Base-by-base conservation (phyloP, 2,113 vertebrate genomes). In the Mesembrinibis cayennensis region DNA sequence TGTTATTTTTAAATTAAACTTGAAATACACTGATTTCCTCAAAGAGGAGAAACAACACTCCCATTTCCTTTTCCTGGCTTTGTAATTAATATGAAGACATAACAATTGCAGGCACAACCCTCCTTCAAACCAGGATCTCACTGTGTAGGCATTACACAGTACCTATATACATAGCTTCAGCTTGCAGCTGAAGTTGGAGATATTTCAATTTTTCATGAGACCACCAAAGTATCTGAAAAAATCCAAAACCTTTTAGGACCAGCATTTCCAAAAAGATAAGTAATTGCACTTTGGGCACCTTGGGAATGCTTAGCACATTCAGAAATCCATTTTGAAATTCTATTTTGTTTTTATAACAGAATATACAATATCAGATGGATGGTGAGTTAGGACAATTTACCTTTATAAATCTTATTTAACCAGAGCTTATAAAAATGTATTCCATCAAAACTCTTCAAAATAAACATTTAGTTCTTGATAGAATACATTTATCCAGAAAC, bases 11-110 rank as follows among this genome's bases (percentile, higher is more conserved):
- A 88, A 95, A 62, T 72, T 73, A 74, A 81, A 88, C 65, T 87
- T 87, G 49, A 87, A 95, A 94, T 59, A 73, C 32, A 74, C 18
- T 38, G 32, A 89, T 83, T 94, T 92, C 72, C 55, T 93, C 69
- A 42, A 52, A 44, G 47, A 72, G 32, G 52, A 66, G 25, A 49
- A 87, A 63, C 12, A 94, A 67, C 44, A 47, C 25, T 74, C 61
- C 29, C 15, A 87, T 92, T 93, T 89, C 79, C 89, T 89, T 84
- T 87, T 82, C 94, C 63, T 71, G 69, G 19, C 69, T 83, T 87
- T 67, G 36, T 71, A 89, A 89, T 81, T 87, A 92, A 81, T 34
- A 55, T 5, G 34, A 95, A 88, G 65, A 74, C 55, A 80, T 38
- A 61, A 40, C 58, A 83, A 90, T 22, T 87, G 76, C 95, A 81